Evolutionary conservation across 2,113 vertebrate species (phyloP).

Genomic region (Sminthopsis crassicaudata): DNA sequence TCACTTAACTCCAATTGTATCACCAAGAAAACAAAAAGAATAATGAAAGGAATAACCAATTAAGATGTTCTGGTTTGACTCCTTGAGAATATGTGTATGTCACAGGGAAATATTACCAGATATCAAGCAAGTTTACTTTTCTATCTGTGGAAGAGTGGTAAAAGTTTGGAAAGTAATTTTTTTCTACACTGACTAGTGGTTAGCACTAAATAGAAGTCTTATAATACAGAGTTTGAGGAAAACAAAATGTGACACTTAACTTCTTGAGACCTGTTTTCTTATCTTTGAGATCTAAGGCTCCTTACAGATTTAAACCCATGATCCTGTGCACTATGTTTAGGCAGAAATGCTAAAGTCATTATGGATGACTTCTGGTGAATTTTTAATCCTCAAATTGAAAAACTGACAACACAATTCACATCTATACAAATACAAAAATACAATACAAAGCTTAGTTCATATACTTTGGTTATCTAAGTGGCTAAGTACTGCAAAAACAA

Average conservation of each 20-base stretch:
- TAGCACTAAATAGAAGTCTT: conserved; percentile 41
- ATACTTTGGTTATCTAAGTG: background rate
- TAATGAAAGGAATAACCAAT: background rate
- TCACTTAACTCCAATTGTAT: no score
- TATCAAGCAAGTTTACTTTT: conserved; percentile 9
- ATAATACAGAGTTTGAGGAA: conserved; percentile 35
- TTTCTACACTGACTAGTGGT: conserved; percentile 52
- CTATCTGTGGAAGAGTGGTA: background rate
- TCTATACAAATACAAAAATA: background rate
- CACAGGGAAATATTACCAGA: background rate
- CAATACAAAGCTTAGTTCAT: background rate
- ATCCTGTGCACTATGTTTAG: background rate
- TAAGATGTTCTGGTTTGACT: background rate
- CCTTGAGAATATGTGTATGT: no score
- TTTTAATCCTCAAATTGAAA: background rate
- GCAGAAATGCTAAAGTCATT: background rate
- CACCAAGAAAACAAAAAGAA: no score
- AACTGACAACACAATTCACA: background rate
- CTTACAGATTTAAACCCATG: background rate
- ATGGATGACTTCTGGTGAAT: background rate
- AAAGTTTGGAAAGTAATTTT: conserved; percentile 26
- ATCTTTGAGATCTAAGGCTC: background rate
- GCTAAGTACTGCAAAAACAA: background rate
- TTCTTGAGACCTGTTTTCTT: background rate
- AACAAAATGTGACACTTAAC: background rate